These are phyloP conservation scores for Tiliacea aurago DNA, from an alignment of 2,888 invertebrate species.

Conservation along the genomic window DNA sequence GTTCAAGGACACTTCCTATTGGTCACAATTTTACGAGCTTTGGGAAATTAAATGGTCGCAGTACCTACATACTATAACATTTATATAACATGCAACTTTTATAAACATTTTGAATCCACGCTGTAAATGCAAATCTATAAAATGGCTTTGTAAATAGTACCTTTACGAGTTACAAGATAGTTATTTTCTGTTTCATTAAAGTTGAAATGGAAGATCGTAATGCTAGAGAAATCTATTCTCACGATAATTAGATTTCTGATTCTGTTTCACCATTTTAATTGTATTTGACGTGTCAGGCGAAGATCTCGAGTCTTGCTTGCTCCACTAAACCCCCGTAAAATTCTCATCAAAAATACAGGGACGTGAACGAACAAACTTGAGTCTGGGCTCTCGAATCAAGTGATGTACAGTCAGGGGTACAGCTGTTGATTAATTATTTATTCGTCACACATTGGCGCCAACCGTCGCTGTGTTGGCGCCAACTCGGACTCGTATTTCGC, in stretches of 20 bases:
- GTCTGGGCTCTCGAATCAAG: constrained; percentile 35
- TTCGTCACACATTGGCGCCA: constrained; percentile 71
- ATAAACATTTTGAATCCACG: background rate
- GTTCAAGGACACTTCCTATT: constrained; percentile 69
- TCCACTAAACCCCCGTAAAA: constrained; percentile 7
- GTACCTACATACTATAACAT: background rate
- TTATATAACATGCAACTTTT: constrained; percentile 3
- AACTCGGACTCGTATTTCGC: constrained; percentile 66
- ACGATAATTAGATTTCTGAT: background rate
- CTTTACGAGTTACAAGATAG: background rate
- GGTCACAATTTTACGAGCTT: constrained; percentile 64
- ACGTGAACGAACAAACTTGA: constrained; percentile 26
- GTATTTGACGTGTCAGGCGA: constrained; percentile 1
- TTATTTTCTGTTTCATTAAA: constrained; percentile 4
- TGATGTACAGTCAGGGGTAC: constrained; percentile 34
- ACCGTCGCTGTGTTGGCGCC: constrained; percentile 67
- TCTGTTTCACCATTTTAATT: constrained; percentile 10
- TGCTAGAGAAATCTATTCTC: background rate
- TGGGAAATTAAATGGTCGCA: constrained; percentile 30
- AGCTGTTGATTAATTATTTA: constrained; percentile 62
- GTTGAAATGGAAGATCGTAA: too few relatives aligned
- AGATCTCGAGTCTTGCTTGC: background rate
- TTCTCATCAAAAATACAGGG: constrained; percentile 10
- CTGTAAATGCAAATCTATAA: background rate
- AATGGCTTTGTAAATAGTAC: background rate